These are phyloP conservation scores for Eptatretus burgeri DNA, from an alignment of 2,113 vertebrate species.

Conservation along the genomic window DNA sequence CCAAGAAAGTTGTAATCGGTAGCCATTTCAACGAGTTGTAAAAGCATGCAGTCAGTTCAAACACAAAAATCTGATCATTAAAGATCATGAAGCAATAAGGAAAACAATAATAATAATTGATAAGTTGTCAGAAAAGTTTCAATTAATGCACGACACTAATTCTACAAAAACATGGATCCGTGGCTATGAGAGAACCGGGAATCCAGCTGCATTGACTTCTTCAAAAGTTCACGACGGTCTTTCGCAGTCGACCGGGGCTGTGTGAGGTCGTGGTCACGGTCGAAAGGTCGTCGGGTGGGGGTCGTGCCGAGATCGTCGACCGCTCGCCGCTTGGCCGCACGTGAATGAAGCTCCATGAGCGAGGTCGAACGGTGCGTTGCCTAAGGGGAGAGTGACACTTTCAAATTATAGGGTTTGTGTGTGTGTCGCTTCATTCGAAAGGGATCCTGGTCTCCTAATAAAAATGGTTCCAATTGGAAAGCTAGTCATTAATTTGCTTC, in stretches of 20 bases:
- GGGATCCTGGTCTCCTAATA: no score
- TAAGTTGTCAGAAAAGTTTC: no score
- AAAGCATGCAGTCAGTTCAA: no score
- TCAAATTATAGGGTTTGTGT: not conserved
- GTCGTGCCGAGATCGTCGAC: not conserved
- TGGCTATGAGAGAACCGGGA: not conserved
- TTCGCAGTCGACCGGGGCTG: not conserved
- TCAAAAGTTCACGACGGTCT: not conserved
- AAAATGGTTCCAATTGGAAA: no score
- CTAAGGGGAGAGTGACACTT: not conserved
- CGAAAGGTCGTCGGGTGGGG: not conserved
- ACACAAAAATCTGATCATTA: no score
- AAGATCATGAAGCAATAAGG: no score
- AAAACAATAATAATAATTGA: no score
- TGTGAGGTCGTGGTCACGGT: not conserved
- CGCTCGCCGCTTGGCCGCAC: not conserved
- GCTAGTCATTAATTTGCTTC: no score
- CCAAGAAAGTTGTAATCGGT: no score
- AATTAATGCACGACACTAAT: no score
- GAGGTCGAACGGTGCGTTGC: not conserved
- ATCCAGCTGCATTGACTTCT: not conserved
- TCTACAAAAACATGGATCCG: not conserved
- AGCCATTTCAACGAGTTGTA: no score
- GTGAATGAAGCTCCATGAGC: not conserved
- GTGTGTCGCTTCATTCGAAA: not conserved